Conservation (phyloP, 92 coral and sea anemone species). For the Palythoa grandiflora region DNA sequence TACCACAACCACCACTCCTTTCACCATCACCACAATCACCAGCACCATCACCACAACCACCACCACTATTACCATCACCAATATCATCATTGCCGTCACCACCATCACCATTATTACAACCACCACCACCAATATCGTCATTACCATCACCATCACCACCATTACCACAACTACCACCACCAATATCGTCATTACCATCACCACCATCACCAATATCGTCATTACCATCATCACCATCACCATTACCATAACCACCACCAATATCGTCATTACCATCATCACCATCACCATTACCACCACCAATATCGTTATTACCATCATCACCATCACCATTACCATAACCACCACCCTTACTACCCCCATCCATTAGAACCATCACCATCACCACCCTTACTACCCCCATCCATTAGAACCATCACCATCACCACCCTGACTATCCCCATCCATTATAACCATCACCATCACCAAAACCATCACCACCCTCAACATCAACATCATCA, state of each 20-base stretch:
- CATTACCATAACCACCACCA: background rate
- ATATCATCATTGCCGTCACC: background rate
- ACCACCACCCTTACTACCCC: no score
- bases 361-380: no score
- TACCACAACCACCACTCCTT: background rate
- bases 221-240: background rate
- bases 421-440: no score
- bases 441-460: no score
- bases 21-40: background rate
- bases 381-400: no score
- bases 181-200: background rate
- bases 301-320: background rate
- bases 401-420: no score
- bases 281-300: background rate
- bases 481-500: no score
- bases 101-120: background rate
- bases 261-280: no score
- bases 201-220: background rate
- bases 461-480: no score
- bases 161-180: background rate
- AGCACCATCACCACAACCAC: background rate
- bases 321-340: background rate
- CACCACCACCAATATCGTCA: background rate
- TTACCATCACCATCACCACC: background rate
- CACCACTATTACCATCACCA: background rate